These are phyloP conservation scores for Tadarida brasiliensis DNA, from an alignment of 2,797 vertebrate genomes.

Conservation along the genomic window DNA sequence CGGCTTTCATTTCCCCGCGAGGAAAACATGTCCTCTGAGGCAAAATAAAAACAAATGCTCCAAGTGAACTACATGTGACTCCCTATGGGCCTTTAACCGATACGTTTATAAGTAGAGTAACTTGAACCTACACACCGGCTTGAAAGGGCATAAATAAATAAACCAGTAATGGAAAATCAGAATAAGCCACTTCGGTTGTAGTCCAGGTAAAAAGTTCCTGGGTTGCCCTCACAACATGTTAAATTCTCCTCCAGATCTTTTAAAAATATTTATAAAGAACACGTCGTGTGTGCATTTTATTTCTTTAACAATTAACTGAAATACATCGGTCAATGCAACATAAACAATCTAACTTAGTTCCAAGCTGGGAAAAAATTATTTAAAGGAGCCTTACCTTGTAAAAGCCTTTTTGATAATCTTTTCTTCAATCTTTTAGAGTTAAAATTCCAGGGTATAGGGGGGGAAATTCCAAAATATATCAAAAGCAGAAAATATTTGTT, in stretches of 20 bases:
- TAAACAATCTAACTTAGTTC: slow-evolving; percentile 64
- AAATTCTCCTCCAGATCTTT: slow-evolving; percentile 27
- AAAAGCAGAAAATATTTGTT: slow-evolving; percentile 83
- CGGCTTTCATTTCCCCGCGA: background rate
- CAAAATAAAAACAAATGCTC: slow-evolving; percentile 64
- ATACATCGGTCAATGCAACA: slow-evolving; percentile 4
- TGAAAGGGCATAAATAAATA: slow-evolving; percentile 40
- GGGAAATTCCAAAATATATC: slow-evolving; percentile 75
- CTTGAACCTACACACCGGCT: slow-evolving; percentile 4
- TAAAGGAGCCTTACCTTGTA: slow-evolving; percentile 87
- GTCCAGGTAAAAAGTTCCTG: slow-evolving; percentile 83
- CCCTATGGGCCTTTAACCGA: background rate
- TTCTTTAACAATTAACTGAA: background rate
- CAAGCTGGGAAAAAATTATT: slow-evolving; percentile 67
- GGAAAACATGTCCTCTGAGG: slow-evolving; percentile 37
- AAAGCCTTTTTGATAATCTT: slow-evolving; percentile 80
- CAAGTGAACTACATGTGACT: background rate
- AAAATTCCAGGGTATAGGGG: slow-evolving; percentile 81
- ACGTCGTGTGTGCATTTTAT: background rate
- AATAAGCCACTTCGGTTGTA: slow-evolving; percentile 58
- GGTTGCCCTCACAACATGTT: slow-evolving; percentile 35
- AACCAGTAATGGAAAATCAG: slow-evolving; percentile 46
- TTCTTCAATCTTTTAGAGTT: slow-evolving; percentile 84
- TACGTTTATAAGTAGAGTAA: slow-evolving; percentile 4
- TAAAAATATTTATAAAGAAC: slow-evolving; percentile 6